Base-by-base conservation (phyloP, 2,888 invertebrate genomes). In the Chrysolina americana region DNA sequence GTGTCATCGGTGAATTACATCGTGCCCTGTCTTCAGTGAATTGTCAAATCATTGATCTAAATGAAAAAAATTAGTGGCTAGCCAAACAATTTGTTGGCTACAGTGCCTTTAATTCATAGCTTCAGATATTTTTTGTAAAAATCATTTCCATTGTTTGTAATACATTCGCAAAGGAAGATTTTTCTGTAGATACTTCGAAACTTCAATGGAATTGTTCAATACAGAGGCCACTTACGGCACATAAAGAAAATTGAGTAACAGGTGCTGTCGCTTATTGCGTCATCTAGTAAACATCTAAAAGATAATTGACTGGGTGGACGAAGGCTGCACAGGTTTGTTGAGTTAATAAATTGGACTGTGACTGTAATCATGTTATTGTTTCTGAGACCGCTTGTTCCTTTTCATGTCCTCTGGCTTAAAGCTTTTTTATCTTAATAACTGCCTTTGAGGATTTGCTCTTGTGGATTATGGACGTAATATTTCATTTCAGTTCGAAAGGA, bases 311-410 rank as follows among this genome's bases (percentile, higher is more conserved):
- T 47, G 47, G n/a, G 4, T n/a, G 15, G 68, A 62, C 50, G 62
- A 41, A 44, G 62, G 59, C 70, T 63, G 48, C 47, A 36, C 65
- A 68, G 65, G 70, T 70, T 68, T 65, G 81, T 81, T 81, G 78
- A 79, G 83, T 82, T 84, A 84, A 84, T 84, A 83, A 84, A 83
- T 80, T 79, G 78, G 81, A 79, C 81, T 80, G 80, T 80, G 78
- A 80, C 81, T 82, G 82, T 84, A 84, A 83, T 83, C 83, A 81
- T 81, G 82, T 83, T 83, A 84, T 83, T 83, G 81, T 81, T 82
- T 77, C 73, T 69, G 79, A 78, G 78, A 77, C 76, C 79, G 78
- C 78, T 77, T 78, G 73, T 77, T 78, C 36, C 8, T 64, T 77
- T 79, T 80, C 78, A 77, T 76, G 71, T 77, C 71, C 72, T 65